Evolutionary conservation across 1,140 invertebrate genomes (phyloP), one percentile per base, ranked within the genome.

Genomic region (Brachionus paranguensis): DNA sequence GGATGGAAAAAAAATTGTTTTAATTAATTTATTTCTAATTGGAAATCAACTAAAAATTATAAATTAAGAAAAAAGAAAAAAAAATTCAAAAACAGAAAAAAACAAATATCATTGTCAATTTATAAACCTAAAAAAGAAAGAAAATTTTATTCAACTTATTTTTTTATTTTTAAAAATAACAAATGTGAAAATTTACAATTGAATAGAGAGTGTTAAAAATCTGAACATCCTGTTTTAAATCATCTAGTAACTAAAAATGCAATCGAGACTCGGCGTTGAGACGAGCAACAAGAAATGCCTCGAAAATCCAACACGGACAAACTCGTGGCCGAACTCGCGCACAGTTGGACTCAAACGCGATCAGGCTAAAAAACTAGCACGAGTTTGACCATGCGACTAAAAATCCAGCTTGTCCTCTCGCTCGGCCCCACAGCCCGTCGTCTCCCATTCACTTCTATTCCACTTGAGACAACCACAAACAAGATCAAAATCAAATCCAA

Each of bases 1-100:
- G 20, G 29, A 27, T 11, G 6, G 17, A 33, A 72, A 72, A 6
- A 43, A 33, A 10, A 11, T 72, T 33, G 27, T 17, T 72, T 72
- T 43, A 72, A 72, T 72, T 72, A 72, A 47, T 72, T 41, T 47
- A 72, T 47, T 43, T 41, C 70, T 72, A 41, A 47, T 41, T 47
- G 70, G 70, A 72, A 41, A 72, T 7, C 53, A 60, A 60, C 53
- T 60, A 60, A 60, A 60, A 60, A 20, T 60, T 60, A 60, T 60
- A 60, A 60, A 60, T 60, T 60, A 60, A 17, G 14, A 14, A 50
- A 14, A 50, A 53, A 53, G 20, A 27, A 60, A 27, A 60, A n/a
- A 60, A 60, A 60, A 60, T 2, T 0, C 0, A 60, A 20, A 24
- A 60, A 24, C 0, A 0, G 1, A 60, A 20, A 60, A 20, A 20